Conservation (phyloP, 2,113 vertebrate species). For the Mastomys coucha region DNA sequence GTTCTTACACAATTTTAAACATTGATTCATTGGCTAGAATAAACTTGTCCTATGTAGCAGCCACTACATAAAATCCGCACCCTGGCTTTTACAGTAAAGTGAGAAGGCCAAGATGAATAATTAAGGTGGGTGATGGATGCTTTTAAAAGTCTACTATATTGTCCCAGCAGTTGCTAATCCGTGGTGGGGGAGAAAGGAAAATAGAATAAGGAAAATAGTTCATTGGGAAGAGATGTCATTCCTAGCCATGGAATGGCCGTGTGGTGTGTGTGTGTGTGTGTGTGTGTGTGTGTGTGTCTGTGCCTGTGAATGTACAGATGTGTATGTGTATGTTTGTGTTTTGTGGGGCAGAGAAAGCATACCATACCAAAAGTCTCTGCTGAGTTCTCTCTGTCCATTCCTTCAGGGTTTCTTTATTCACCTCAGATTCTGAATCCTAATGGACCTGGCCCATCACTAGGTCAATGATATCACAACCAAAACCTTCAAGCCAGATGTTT, state of each 20-base stretch:
- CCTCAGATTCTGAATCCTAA: not conserved
- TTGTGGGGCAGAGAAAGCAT: not conserved
- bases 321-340: not conserved
- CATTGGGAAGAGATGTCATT: not conserved
- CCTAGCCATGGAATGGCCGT: not conserved
- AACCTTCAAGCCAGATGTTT: not conserved
- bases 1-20: not conserved
- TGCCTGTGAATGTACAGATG: not conserved
- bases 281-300: not conserved
- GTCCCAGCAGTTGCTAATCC: not conserved
- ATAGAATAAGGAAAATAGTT: not conserved
- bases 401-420: not conserved
- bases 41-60: not conserved
- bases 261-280: no score
- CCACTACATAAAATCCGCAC: not conserved
- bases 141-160: not conserved
- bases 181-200: not conserved
- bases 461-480: not conserved
- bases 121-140: not conserved
- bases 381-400: not conserved
- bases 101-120: not conserved
- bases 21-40: not conserved
- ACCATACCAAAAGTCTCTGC: not conserved
- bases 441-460: not conserved
- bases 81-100: not conserved